Base-by-base conservation (phyloP, 2,113 vertebrate species). In the Toxostoma redivivum region DNA sequence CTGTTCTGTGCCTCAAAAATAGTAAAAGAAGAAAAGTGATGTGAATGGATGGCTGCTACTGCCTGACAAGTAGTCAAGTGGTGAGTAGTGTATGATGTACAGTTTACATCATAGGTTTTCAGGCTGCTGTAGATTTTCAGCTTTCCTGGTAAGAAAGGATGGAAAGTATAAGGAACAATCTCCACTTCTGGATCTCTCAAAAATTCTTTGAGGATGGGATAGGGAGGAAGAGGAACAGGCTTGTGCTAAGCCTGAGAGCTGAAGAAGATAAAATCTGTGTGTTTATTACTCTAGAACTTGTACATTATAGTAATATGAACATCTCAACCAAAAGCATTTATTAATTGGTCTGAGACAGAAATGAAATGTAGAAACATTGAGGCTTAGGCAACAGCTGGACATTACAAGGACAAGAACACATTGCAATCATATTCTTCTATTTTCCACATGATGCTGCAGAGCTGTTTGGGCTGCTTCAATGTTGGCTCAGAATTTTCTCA, bases 141-240 rank as follows among this genome's bases (percentile, higher is more conserved):
- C 9, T 84, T 14, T 84, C 15, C 15, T 73, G n/a, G 12, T 53
- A 37, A 86, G 37, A 53, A 25, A 60, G 7, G 9, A 58, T 77
- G 19, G 42, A 86, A 71, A 64, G 7, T 21, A 20, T 17, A 54
- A 81, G 23, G 10, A 84, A 57, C 18, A 18, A 21, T 48, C 7
- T 78, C 11, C 11, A 11, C 11, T 10, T 67, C 33, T 64, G 56
- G 72, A 77, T 28, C 15, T 53, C 2, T 11, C 8, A 44, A 37
- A 48, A 0, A 0, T 44, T n/a, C 2, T 60, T 37, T 65, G 25
- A 14, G 20, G 6, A 22, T 74, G 7, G 4, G 7, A n/a, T 23
- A 28, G 11, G 3, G 6, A 1, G 8, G 6, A 73, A 78, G 4
- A 28, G 21, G 4, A 65, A 5, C 15, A 47, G 13, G 5, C 7